phyloP scores from a whole-genome alignment of 2,888 invertebrate genomes.

The Galeopsomyia nigrocyanea region DNA sequence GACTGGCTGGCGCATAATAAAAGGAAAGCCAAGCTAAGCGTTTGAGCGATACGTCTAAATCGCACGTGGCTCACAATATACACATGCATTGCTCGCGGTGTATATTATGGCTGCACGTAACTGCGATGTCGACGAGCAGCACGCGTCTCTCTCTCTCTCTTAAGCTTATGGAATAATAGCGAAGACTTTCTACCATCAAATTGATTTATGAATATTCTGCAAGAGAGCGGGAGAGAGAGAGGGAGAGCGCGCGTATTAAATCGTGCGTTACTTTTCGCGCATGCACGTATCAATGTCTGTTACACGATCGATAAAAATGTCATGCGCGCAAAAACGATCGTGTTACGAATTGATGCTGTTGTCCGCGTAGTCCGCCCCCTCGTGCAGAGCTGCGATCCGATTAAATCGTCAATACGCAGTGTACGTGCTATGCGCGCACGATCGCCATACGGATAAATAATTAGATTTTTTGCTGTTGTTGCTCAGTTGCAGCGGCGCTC shows the following conservation, averaged over 20 bases:
- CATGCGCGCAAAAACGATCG: slow-evolving; percentile 36
- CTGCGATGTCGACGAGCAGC: slow-evolving; percentile 30
- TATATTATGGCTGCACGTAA: no score
- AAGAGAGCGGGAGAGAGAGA: no score
- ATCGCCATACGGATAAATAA: slow-evolving; percentile 39
- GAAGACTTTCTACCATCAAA: slow-evolving; percentile 66
- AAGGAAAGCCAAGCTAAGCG: no score
- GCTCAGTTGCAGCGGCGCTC: background rate
- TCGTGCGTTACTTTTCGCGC: slow-evolving; percentile 31
- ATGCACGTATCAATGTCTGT: background rate
- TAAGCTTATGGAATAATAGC: slow-evolving; percentile 61
- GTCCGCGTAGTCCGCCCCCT: slow-evolving; percentile 6
- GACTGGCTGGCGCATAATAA: no score
- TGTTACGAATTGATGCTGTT: slow-evolving; percentile 46
- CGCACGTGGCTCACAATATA: no score
- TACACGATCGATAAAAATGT: slow-evolving; percentile 33
- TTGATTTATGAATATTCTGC: slow-evolving; percentile 66
- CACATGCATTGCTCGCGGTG: no score
- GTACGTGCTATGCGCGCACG: background rate
- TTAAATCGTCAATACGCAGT: slow-evolving; percentile 26
- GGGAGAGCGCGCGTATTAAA: slow-evolving; percentile 19
- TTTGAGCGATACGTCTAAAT: no score
- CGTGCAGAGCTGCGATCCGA: slow-evolving; percentile 1
- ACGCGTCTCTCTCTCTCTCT: slow-evolving; percentile 48
- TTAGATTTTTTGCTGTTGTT: slow-evolving; percentile 42